Evolutionary conservation across 1,140 invertebrate species (phyloP), one percentile per base, ranked within the genome.

Genomic region (Thereuonema tuberculata): DNA sequence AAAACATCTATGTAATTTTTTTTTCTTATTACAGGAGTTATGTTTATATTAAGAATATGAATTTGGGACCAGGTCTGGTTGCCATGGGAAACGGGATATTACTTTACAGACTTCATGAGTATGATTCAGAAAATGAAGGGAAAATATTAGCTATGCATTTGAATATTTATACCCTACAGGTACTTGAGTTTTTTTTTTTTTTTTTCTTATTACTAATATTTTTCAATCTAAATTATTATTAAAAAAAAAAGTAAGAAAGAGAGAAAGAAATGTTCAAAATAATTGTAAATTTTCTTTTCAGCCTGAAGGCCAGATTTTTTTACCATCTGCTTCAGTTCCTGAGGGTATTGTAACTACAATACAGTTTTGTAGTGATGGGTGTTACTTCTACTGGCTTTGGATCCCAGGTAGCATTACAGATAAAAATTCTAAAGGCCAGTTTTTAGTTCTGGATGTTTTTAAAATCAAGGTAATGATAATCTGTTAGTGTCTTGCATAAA

Each of bases 381-480:
- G 64, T 14, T 67, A 63, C 31, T 70, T 72, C 61, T 74, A 72
- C 56, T 73, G 71, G 71, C 50, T 74, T 5, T 74, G 72, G 72
- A 68, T 69, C 43, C 66, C 67, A 23, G 65, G 66, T 0, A 50
- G 54, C 25, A 31, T 64, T 14, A 58, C 61, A 24, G 71, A 72
- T 47, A 72, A 73, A 61, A 66, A 53, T 50, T 53, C 61, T 26
- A 73, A 73, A 62, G 66, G 67, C 59, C 65, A 69, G 31, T 62
- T 58, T 26, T 66, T 74, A 21, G 68, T 65, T 62, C 28, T 71
- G 47, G 70, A 71, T 23, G 62, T 60, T 9, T 71, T 71, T 58
- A 62, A 50, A 37, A 37, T 37, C 17, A 37, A 62, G 17, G 37
- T 60, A 37, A 24, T 31, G 29, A 29, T 12, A 50, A 50, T 50